These are phyloP conservation scores for Aptenodytes forsteri DNA, from an alignment of 2,113 vertebrate species.

Conservation along the genomic window DNA sequence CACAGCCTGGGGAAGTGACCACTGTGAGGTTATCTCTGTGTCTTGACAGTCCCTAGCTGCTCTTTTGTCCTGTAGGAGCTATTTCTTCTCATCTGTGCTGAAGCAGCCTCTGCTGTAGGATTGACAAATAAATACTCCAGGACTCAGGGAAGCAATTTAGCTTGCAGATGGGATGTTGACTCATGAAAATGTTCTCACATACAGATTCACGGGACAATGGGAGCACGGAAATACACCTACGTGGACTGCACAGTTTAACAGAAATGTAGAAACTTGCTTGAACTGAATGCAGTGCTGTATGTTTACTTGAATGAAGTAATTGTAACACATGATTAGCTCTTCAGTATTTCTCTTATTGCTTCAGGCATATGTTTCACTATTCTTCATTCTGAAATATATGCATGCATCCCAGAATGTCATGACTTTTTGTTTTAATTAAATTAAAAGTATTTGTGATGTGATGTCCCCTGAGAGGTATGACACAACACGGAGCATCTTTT, in stretches of 20 bases:
- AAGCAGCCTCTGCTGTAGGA: background rate
- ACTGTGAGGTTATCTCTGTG: background rate
- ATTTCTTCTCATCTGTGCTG: background rate
- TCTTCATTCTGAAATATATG: background rate
- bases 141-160: background rate
- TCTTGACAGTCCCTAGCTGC: background rate
- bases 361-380: background rate
- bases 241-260: background rate
- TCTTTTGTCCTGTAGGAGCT: background rate
- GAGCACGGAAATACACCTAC: background rate
- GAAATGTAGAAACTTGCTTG: background rate
- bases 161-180: background rate
- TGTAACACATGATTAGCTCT: background rate
- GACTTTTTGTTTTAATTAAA: background rate
- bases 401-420: background rate
- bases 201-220: background rate
- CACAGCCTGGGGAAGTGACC: fast-evolving
- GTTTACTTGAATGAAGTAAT: background rate
- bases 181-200: background rate
- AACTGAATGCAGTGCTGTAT: background rate
- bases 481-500: background rate
- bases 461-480: background rate
- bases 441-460: background rate
- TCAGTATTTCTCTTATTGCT: background rate
- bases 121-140: background rate